Conservation (phyloP, 2,797 vertebrate genomes). For the Otus scops region DNA sequence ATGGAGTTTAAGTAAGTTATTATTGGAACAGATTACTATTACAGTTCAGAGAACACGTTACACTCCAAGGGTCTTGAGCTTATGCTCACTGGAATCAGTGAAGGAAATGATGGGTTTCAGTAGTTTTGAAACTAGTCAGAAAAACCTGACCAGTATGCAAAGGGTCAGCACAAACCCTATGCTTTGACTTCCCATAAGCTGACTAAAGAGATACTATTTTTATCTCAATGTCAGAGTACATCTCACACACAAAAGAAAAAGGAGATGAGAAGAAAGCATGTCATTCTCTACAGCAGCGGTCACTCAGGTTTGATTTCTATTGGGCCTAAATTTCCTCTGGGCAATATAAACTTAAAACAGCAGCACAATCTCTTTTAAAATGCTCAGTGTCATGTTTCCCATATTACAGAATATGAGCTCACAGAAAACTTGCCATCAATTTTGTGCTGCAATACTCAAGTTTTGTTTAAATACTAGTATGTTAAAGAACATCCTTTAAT, state of each 20-base stretch:
- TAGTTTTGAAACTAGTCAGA: background rate
- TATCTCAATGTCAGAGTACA: constrained; percentile 13
- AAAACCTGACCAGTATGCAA: background rate
- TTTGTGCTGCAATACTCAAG: background rate
- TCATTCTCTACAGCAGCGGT: background rate
- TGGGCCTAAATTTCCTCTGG: background rate
- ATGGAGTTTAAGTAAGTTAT: background rate
- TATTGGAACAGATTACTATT: background rate
- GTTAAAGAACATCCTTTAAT: background rate
- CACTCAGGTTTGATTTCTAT: no score
- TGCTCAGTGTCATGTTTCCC: background rate
- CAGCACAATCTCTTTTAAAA: background rate
- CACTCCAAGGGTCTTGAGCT: background rate
- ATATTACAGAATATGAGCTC: background rate
- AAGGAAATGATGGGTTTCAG: background rate
- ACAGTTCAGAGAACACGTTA: background rate
- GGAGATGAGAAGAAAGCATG: background rate
- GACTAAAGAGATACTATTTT: constrained; percentile 16
- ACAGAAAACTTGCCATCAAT: background rate
- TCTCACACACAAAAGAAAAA: background rate
- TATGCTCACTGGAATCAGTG: background rate
- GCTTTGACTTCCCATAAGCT: constrained; percentile 14
- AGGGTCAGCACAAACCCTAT: background rate
- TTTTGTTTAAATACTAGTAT: background rate
- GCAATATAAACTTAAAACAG: background rate